These are phyloP conservation scores for Danio kyathit DNA, from an alignment of 2,797 vertebrate genomes.

Conservation along the genomic window DNA sequence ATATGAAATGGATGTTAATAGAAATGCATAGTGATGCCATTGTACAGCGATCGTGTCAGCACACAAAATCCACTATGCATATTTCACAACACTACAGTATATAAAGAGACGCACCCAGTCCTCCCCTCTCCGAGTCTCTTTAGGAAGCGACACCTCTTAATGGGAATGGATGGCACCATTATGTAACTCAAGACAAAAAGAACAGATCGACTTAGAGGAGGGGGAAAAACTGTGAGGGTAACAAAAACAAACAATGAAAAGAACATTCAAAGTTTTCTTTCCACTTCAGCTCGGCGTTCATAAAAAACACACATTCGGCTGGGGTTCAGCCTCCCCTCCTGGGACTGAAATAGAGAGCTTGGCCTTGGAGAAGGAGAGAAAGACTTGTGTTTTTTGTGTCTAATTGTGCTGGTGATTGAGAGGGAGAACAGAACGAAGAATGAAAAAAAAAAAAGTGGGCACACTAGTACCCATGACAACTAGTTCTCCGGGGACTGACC, in stretches of 20 bases:
- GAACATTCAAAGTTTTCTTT: slow-evolving; percentile 58
- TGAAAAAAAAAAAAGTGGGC: slow-evolving; percentile 45
- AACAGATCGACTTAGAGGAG: slow-evolving; percentile 60
- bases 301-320: slow-evolving; percentile 43
- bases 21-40: no score
- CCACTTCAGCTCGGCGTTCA: slow-evolving; percentile 55
- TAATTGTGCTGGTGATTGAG: slow-evolving; percentile 62
- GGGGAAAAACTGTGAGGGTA: slow-evolving; percentile 57
- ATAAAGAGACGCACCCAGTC: slow-evolving; percentile 51
- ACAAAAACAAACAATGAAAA: slow-evolving; percentile 74
- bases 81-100: not conserved
- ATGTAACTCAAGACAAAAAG: slow-evolving; percentile 65
- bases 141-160: slow-evolving; percentile 69
- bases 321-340: slow-evolving; percentile 31
- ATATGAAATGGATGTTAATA: no score
- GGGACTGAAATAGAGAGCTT: slow-evolving; percentile 48
- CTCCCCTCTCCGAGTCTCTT: slow-evolving; percentile 57
- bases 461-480: slow-evolving; percentile 52
- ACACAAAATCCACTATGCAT: not conserved
- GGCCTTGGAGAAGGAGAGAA: slow-evolving; percentile 49
- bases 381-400: slow-evolving; percentile 53
- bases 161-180: slow-evolving; percentile 77
- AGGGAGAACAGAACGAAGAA: slow-evolving; percentile 55
- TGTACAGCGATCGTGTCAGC: no score
- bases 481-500: slow-evolving; percentile 39